Percentiles rank a stretch among this genome's conserved stretches.
Conservation (phyloP, 92 coral and sea anemone genomes). For the Siderastrea radians region DNA sequence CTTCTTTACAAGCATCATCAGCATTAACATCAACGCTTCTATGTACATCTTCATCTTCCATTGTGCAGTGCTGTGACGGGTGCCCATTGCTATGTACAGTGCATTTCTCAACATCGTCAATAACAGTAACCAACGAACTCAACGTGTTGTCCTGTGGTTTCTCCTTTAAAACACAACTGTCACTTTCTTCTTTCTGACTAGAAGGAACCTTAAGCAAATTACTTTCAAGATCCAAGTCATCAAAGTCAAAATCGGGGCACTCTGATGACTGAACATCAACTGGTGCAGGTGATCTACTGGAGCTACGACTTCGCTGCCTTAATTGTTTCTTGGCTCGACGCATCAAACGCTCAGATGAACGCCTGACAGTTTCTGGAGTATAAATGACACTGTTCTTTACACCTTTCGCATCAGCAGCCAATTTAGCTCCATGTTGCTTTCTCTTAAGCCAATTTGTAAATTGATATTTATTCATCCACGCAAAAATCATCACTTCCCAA, state of each 20-base stretch:
- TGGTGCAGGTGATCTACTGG: background rate
- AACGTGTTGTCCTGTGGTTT: background rate
- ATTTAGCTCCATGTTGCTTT: conserved; percentile 11
- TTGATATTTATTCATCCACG: conserved; percentile 24
- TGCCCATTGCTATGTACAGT: conserved; percentile 30
- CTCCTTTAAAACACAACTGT: conserved; percentile 17
- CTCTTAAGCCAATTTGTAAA: conserved; percentile 24
- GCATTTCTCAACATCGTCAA: background rate
- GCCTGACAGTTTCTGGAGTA: conserved; percentile 29
- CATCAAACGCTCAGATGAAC: conserved; percentile 32
- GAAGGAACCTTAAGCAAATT: background rate
- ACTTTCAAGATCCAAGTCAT: conserved; percentile 6
- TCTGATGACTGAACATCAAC: background rate
- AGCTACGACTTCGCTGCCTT: conserved; percentile 24
- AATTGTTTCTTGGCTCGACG: conserved; percentile 29
- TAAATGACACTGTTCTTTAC: background rate
- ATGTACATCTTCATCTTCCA: conserved; percentile 7
- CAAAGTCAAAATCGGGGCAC: conserved; percentile 23
- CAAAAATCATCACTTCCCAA: conserved; percentile 42
- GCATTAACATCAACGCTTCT: background rate
- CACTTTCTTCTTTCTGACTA: background rate
- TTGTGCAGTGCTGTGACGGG: background rate
- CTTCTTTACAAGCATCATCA: background rate
- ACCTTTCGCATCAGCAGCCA: background rate
- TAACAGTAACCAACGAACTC: background rate